Conservation (phyloP, 2,888 invertebrate genomes). For the Tetramorium bicarinatum region DNA sequence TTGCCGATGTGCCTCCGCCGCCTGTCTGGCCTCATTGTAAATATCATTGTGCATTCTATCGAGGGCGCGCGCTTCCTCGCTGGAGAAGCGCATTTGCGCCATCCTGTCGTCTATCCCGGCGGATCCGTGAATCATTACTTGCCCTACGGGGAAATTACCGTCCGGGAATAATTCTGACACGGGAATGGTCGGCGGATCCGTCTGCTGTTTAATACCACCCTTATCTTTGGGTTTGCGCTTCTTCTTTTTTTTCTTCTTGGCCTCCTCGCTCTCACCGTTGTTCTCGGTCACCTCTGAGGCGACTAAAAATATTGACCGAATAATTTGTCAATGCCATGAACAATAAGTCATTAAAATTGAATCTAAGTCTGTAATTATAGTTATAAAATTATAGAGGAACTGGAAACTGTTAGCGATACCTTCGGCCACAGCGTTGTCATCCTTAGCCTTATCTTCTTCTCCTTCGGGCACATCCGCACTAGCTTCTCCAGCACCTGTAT, state of each 20-base stretch:
- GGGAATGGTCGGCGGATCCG: slow-evolving; percentile 95
- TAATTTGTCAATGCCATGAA: background rate
- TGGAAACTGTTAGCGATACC: slow-evolving; percentile 59
- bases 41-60: slow-evolving; percentile 97
- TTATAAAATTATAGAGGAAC: background rate
- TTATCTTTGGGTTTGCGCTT: slow-evolving; percentile 87
- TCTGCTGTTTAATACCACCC: slow-evolving; percentile 89
- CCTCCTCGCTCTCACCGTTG: slow-evolving; percentile 87
- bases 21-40: slow-evolving; percentile 97
- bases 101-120: slow-evolving; percentile 93
- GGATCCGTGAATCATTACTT: slow-evolving; percentile 94
- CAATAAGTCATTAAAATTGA: background rate
- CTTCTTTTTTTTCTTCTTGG: slow-evolving; percentile 90
- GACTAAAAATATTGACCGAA: background rate
- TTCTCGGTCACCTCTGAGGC: slow-evolving; percentile 83
- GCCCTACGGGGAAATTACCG: slow-evolving; percentile 95
- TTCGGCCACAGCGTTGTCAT: slow-evolving; percentile 72
- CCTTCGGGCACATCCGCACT: slow-evolving; percentile 86
- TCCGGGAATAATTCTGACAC: slow-evolving; percentile 95
- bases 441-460: slow-evolving; percentile 79
- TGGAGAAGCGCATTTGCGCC: slow-evolving; percentile 94
- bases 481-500: slow-evolving; percentile 85
- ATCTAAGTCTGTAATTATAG: background rate
- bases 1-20: slow-evolving; percentile 98
- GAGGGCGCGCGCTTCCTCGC: slow-evolving; percentile 95